A percentile compares a stretch with the other conserved stretches of the same genome.
Conservation (phyloP, 2,888 invertebrate species). For the Synergus gifuensis region DNA sequence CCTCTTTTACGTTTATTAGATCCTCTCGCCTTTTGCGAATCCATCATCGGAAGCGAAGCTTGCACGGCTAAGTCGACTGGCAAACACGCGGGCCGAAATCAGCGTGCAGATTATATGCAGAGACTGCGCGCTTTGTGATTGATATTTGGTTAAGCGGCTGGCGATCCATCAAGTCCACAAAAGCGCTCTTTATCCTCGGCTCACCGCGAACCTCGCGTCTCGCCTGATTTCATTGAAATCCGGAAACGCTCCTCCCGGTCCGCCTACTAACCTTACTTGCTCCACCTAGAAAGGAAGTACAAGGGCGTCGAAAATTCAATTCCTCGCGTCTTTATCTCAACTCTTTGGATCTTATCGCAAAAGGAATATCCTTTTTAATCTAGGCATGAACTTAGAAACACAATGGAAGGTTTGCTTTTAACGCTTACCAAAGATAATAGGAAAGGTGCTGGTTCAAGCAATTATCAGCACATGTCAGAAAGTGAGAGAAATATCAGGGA, state of each 20-base stretch:
- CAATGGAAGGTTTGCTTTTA: not conserved
- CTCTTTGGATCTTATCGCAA: constrained; percentile 33
- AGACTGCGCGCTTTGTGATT: constrained; percentile 63
- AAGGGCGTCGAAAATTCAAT: constrained; percentile 48
- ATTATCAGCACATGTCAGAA: no score
- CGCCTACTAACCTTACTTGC: constrained; percentile 24
- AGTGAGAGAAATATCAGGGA: no score
- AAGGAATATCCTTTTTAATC: not conserved
- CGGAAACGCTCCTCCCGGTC: constrained; percentile 43
- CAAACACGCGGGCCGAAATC: constrained; percentile 64
- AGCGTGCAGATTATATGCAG: constrained; percentile 65
- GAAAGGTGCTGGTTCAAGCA: not conserved
- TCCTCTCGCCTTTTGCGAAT: constrained; percentile 46
- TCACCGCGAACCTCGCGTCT: constrained; percentile 56
- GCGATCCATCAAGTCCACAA: constrained; percentile 66
- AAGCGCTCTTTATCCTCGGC: constrained; percentile 63
- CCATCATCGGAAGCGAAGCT: constrained; percentile 52
- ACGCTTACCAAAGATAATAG: not conserved
- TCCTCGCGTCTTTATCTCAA: constrained; percentile 34
- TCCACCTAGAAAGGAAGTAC: constrained; percentile 40
- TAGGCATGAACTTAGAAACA: not conserved
- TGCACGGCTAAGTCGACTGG: constrained; percentile 58
- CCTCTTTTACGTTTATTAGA: constrained; percentile 26
- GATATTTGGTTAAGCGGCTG: constrained; percentile 67
- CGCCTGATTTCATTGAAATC: constrained; percentile 57